phyloP scores from a whole-genome alignment of 1,140 invertebrate species.

The Araneus ventricosus region DNA sequence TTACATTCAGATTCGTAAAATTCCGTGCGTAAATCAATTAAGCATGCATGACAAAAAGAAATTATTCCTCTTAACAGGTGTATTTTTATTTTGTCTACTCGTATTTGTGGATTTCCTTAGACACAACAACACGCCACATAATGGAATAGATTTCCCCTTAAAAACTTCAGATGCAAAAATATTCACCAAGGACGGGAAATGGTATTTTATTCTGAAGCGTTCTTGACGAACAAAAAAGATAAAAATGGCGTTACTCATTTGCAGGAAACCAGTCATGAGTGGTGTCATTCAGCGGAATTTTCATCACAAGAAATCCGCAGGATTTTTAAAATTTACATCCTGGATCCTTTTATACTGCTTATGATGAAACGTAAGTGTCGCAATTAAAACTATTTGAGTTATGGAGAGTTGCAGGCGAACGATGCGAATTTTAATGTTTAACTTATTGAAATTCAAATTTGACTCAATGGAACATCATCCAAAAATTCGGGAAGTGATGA shows the following conservation, averaged over 20 bases:
- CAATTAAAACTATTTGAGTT: too few relatives aligned
- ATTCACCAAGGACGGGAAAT: neutral
- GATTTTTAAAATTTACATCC: too few relatives aligned
- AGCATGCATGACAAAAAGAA: neutral
- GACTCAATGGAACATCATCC: too few relatives aligned
- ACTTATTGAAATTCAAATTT: too few relatives aligned
- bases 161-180: neutral
- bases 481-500: too few relatives aligned
- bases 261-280: neutral
- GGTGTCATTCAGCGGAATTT: neutral
- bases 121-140: neutral
- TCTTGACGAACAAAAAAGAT: neutral
- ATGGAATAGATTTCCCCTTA: neutral
- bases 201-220: neutral
- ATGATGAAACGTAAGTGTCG: too few relatives aligned
- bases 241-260: neutral
- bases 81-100: neutral
- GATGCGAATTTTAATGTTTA: too few relatives aligned
- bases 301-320: too few relatives aligned
- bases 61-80: neutral
- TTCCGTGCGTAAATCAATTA: conserved; percentile 26
- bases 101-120: neutral
- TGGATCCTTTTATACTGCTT: too few relatives aligned
- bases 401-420: too few relatives aligned
- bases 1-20: neutral